Base-by-base conservation (phyloP, 2,797 vertebrate genomes). In the Gobionotothen gibberifrons region DNA sequence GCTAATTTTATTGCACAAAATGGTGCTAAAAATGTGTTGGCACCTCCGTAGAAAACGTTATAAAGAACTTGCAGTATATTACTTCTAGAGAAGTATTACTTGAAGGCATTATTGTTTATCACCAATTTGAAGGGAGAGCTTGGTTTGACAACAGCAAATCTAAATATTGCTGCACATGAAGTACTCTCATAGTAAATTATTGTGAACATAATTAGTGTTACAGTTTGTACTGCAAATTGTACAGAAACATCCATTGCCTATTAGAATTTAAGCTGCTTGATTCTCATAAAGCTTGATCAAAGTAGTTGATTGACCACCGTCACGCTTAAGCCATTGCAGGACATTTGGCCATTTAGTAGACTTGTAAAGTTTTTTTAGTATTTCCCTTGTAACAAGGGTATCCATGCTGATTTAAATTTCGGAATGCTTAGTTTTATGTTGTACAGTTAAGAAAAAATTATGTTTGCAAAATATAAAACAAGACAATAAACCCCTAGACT, bases 371-470 rank as follows among this genome's bases (percentile, higher is more conserved):
- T 85, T 84, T 26, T 21, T 78, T 89, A 87, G 83, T 81, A 87
- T 81, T 89, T 93, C 91, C 91, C 93, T 95, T 94, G 93, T 91
- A 94, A 89, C 94, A 93, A 94, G 92, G 91, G 91, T 83, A 57
- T 88, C 66, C 85, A 89, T 82, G 80, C 77, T 67, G 39, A 32
- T 84, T 87, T 82, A 85, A 56, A 63, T 80, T 88, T 85, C 74
- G 69, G 76, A 89, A 87, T 84, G 83, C 83, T 89, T 85, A 72
- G 53, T 84, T 85, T 90, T 85, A 82, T 54, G 58, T 87, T 87
- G 79, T 90, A 88, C 68, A 89, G 74, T 69, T 62, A 82, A 76
- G 26, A 84, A 83, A 40, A 67, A 72, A 64, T 68, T 59, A 61
- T 19, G 14, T 60, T 15, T 46, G 15, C 54, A 59, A 54, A 76